Percentiles rank a stretch among this genome's conserved stretches.
phyloP scores from a whole-genome alignment of 2,797 vertebrate species.

The Argya squamiceps region DNA sequence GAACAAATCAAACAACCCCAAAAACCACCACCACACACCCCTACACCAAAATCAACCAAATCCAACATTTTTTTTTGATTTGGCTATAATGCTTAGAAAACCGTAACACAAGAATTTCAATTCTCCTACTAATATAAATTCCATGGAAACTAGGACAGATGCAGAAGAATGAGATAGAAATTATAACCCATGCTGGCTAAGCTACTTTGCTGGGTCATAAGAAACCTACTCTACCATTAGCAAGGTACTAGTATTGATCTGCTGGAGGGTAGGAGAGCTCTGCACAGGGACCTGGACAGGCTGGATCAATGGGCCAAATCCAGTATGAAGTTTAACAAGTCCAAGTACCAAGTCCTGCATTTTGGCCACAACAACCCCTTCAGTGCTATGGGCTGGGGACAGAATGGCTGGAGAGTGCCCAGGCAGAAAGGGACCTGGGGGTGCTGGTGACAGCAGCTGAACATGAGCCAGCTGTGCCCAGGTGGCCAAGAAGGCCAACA shows the following conservation, averaged over 20 bases:
- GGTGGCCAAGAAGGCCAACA: not conserved
- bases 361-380: not conserved
- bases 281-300: not conserved
- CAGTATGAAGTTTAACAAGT: rapidly evolving
- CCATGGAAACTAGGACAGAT: not conserved
- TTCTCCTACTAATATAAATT: not conserved
- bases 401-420: not conserved
- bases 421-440: not conserved
- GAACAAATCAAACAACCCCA: not conserved
- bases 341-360: rapidly evolving
- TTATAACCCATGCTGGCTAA: not conserved
- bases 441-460: not conserved
- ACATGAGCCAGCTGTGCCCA: not conserved
- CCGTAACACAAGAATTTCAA: not conserved
- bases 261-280: not conserved
- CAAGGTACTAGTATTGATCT: rapidly evolving
- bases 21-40: not conserved
- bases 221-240: not conserved
- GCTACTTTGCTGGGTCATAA: not conserved
- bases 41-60: not conserved
- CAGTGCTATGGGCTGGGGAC: rapidly evolving
- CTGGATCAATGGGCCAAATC: rapidly evolving
- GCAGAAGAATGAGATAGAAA: not conserved
- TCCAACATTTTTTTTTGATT: not conserved
- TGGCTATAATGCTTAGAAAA: not conserved